Evolutionary conservation across 2,888 invertebrate species (phyloP).

Genomic region (Lysandra coridon): DNA sequence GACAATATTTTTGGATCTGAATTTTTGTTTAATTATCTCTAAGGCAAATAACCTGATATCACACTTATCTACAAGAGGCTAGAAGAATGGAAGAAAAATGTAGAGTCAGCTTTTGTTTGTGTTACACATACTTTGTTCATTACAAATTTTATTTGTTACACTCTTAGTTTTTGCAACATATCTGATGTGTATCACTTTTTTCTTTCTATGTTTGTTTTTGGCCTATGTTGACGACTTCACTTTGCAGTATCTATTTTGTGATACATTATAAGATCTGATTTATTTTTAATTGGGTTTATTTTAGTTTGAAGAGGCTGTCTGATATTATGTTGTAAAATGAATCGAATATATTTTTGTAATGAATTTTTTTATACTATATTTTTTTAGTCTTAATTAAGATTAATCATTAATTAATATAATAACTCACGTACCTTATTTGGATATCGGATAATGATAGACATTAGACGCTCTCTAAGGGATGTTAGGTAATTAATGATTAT

Average conservation of each 20-base stretch:
- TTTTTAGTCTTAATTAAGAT: not conserved
- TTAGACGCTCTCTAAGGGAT: not conserved
- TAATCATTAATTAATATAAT: not conserved
- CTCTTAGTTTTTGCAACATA: too few relatives aligned
- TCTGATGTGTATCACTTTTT: not conserved
- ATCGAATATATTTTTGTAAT: not conserved
- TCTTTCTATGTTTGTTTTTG: not conserved
- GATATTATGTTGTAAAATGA: not conserved
- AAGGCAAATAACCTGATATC: too few relatives aligned
- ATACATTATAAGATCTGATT: conserved; percentile 1
- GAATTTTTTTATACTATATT: not conserved
- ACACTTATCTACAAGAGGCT: too few relatives aligned
- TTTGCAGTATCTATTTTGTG: not conserved
- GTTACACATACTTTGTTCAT: not conserved
- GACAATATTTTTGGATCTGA: too few relatives aligned
- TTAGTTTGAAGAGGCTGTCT: not conserved
- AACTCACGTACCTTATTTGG: not conserved
- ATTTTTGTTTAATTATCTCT: too few relatives aligned
- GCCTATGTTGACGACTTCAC: not conserved
- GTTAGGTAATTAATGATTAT: not conserved
- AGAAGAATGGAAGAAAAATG: not conserved
- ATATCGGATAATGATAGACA: not conserved
- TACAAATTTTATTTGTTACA: too few relatives aligned
- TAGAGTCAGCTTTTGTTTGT: not conserved
- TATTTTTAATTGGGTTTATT: not conserved